Evolutionary conservation across 2,888 invertebrate genomes (phyloP).

Genomic region (Drosophila neutralis): DNA sequence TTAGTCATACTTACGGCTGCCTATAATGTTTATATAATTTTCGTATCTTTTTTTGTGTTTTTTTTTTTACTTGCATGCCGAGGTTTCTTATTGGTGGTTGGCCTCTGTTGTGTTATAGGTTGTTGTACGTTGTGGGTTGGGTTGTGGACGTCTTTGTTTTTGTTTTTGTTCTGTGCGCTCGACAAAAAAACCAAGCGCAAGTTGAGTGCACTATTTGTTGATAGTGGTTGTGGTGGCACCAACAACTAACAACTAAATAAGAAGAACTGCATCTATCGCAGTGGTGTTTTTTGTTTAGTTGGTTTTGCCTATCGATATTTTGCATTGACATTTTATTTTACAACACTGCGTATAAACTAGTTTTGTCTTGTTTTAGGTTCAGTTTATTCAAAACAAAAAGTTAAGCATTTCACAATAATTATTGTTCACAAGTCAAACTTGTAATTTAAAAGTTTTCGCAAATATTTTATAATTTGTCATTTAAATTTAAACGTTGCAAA

Average conservation of each 20-base stretch:
- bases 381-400: background rate
- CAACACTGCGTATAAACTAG: background rate
- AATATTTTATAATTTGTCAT: constrained; percentile 15
- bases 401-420: background rate
- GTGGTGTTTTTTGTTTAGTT: background rate
- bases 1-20: constrained; percentile 75
- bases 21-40: constrained; percentile 80
- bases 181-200: constrained; percentile 29
- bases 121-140: constrained; percentile 55
- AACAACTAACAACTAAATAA: background rate
- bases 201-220: constrained; percentile 18
- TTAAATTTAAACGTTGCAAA: constrained; percentile 25
- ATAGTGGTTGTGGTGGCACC: background rate
- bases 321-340: background rate
- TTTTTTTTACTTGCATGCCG: constrained; percentile 62
- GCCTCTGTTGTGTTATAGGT: constrained; percentile 13
- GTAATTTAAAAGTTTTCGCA: background rate
- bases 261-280: background rate
- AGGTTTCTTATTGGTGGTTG: constrained; percentile 63
- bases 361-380: background rate
- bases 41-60: constrained; percentile 56
- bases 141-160: constrained; percentile 34
- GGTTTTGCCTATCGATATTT: background rate
- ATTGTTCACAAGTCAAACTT: background rate
- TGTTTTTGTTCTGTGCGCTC: constrained; percentile 28